Evolutionary conservation across 2,797 vertebrate species (phyloP).

Genomic region (Cuniculus paca): DNA sequence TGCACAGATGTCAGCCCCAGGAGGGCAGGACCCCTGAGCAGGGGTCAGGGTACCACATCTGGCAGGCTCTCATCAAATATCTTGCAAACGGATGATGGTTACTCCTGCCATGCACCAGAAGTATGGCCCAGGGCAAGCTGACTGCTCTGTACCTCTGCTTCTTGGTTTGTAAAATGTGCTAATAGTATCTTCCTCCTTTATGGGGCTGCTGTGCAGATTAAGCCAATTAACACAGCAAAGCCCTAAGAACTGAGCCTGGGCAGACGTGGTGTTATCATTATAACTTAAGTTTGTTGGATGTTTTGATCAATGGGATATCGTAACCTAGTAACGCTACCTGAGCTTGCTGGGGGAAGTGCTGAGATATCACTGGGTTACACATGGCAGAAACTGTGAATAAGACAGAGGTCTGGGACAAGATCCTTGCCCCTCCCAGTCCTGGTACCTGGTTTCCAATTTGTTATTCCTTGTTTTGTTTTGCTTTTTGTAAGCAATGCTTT

Average conservation of each 20-base stretch:
- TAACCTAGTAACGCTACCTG: background rate
- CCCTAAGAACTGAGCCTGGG: background rate
- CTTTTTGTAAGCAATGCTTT: background rate
- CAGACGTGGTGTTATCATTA: background rate
- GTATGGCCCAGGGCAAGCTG: background rate
- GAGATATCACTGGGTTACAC: background rate
- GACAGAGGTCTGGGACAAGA: background rate
- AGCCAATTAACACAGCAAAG: background rate
- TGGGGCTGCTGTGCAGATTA: background rate
- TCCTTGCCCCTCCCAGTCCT: rapidly evolving
- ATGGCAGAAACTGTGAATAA: background rate
- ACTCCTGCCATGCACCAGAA: background rate
- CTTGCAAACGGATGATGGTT: rapidly evolving
- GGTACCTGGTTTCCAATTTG: no score
- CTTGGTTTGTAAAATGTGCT: background rate
- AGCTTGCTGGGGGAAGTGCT: background rate
- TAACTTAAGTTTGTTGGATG: no score
- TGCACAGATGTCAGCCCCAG: rapidly evolving
- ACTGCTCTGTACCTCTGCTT: background rate
- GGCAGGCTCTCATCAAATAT: background rate
- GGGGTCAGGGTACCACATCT: background rate
- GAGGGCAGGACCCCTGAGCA: background rate
- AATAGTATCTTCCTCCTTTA: rapidly evolving
- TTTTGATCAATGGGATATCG: background rate
- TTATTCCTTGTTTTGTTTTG: background rate